phyloP scores from a whole-genome alignment of 2,888 invertebrate genomes.

The Baccha elongata region DNA sequence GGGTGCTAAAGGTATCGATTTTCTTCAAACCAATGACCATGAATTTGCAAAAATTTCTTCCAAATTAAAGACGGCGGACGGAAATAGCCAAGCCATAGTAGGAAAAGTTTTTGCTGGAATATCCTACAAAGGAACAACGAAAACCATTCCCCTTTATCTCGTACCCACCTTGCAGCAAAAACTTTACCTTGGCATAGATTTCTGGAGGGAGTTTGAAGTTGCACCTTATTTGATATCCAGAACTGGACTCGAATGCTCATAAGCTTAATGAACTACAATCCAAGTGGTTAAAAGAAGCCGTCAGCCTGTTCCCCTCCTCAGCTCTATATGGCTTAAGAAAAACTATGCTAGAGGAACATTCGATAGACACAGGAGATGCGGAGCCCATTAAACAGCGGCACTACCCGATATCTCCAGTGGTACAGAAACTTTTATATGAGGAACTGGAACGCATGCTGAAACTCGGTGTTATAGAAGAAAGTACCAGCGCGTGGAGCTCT shows the following conservation, averaged over 20 bases:
- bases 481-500: neutral
- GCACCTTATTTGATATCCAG: neutral
- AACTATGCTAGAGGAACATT: neutral
- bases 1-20: neutral
- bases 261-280: neutral
- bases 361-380: too few relatives aligned
- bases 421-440: constrained; percentile 13
- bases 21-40: neutral
- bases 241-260: neutral
- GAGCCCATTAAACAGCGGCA: too few relatives aligned
- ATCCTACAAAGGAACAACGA: neutral
- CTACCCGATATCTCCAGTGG: too few relatives aligned
- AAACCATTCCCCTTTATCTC: neutral
- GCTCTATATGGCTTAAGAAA: neutral
- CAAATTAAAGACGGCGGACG: neutral
- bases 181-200: neutral
- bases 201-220: constrained; percentile 14
- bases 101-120: neutral
- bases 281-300: neutral
- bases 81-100: neutral
- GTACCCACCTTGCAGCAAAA: neutral
- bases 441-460: constrained; percentile 11
- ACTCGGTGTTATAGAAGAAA: constrained; percentile 3
- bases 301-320: constrained; percentile 6
- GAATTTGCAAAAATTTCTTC: neutral